These are phyloP conservation scores for Gastrophryne carolinensis DNA, from an alignment of 2,797 vertebrate genomes.

Conservation along the genomic window DNA sequence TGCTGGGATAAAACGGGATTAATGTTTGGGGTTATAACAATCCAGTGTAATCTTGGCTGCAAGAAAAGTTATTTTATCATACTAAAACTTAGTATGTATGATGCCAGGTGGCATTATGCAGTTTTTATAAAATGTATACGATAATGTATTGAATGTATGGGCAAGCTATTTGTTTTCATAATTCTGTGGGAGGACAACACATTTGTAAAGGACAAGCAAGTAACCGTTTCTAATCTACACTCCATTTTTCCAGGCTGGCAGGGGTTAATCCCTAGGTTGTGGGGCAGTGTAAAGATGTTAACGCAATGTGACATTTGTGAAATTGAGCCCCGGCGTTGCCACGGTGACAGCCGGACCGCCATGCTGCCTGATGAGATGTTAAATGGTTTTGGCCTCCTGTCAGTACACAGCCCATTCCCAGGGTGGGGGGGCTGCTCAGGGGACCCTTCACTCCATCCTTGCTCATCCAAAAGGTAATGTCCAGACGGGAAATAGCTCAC, in stretches of 20 bases:
- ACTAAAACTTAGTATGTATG: too few species aligned
- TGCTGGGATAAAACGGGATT: too few species aligned
- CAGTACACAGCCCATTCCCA: constrained; percentile 67
- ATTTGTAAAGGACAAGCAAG: not conserved
- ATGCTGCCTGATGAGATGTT: constrained; percentile 96
- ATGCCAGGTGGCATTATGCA: too few species aligned
- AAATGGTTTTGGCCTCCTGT: constrained; percentile 90
- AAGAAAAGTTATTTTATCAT: too few species aligned
- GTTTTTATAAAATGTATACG: too few species aligned
- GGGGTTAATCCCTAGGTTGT: constrained; percentile 69
- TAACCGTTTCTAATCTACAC: not conserved
- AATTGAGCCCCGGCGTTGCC: constrained; percentile 97
- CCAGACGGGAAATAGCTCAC: not conserved
- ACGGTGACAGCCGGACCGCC: constrained; percentile 89
- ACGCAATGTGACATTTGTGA: constrained; percentile 99
- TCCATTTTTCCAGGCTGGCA: constrained; percentile 5
- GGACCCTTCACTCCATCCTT: constrained; percentile 44
- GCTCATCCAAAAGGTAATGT: constrained; percentile 49
- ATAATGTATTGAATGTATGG: too few species aligned
- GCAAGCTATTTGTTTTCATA: too few species aligned
- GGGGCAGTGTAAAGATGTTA: constrained; percentile 99
- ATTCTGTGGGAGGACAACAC: too few species aligned
- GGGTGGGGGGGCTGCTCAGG: constrained; percentile 57
- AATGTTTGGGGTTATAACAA: too few species aligned
- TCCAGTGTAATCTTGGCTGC: too few species aligned